A percentile compares a stretch with the other conserved stretches of the same genome.
phyloP scores from a whole-genome alignment of 2,888 invertebrate species.

The Cremastinae sp. region DNA sequence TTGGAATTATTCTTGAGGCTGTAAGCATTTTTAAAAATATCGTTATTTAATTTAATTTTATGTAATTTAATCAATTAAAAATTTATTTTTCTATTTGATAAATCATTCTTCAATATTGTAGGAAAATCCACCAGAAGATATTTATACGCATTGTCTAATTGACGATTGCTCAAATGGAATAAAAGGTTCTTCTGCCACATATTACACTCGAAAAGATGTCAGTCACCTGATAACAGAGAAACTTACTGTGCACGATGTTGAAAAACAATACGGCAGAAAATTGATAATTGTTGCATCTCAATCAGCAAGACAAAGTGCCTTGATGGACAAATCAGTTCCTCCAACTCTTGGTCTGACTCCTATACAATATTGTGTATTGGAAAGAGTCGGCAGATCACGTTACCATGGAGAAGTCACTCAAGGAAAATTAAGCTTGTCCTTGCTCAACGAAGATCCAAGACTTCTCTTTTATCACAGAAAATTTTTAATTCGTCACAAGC shows the following conservation, averaged over 20 bases:
- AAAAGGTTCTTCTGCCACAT: constrained; percentile 86
- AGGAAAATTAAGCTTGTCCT: constrained; percentile 83
- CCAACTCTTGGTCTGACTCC: constrained; percentile 81
- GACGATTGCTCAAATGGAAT: constrained; percentile 80
- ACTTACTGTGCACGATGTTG: constrained; percentile 80
- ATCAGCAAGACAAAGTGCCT: constrained; percentile 81
- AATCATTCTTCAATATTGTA: constrained; percentile 68
- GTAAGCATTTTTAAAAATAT: constrained; percentile 78
- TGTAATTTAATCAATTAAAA: not conserved
- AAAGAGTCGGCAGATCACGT: constrained; percentile 87
- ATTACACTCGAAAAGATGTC: constrained; percentile 82
- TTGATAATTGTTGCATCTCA: constrained; percentile 88
- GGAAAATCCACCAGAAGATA: constrained; percentile 81
- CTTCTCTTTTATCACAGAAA: constrained; percentile 85
- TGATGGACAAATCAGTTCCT: constrained; percentile 82
- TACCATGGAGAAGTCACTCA: constrained; percentile 86
- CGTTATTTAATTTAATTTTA: constrained; percentile 12
- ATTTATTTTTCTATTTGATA: not conserved
- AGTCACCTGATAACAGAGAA: constrained; percentile 78
- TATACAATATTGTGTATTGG: constrained; percentile 87
- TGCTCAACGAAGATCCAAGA: constrained; percentile 83
- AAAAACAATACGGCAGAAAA: constrained; percentile 82
- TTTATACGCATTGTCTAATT: constrained; percentile 84
- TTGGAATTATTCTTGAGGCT: constrained; percentile 82
- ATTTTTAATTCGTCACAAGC: constrained; percentile 82